phyloP scores from a whole-genome alignment of 2,888 invertebrate genomes.

The Synergus itoensis region DNA sequence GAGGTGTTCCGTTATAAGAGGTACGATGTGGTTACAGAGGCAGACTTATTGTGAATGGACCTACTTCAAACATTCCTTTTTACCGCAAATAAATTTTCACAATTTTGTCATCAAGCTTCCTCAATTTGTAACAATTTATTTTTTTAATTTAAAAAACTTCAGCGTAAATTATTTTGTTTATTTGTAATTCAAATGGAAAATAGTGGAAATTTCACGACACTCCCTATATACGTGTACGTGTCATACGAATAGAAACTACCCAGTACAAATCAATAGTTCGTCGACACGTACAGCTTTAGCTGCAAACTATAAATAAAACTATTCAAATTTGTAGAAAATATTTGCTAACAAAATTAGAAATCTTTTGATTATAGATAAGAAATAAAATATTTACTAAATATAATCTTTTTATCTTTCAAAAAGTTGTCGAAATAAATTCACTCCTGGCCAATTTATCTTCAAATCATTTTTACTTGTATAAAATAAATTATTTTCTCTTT shows the following conservation, averaged over 20 bases:
- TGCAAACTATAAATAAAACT: not conserved
- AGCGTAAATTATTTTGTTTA: not conserved
- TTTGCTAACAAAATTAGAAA: too few species aligned
- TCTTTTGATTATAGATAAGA: too few species aligned
- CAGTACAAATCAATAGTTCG: slow-evolving; percentile 70
- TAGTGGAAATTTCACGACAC: not conserved
- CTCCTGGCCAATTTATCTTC: not conserved
- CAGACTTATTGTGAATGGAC: not conserved
- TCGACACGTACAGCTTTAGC: slow-evolving; percentile 63
- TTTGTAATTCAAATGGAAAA: not conserved
- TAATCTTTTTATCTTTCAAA: too few species aligned
- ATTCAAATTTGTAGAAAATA: not conserved
- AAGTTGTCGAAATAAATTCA: not conserved
- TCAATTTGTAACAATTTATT: not conserved
- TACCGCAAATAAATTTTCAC: not conserved
- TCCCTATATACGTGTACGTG: not conserved
- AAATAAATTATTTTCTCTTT: not conserved
- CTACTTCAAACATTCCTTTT: not conserved
- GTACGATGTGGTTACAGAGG: slow-evolving; percentile 12
- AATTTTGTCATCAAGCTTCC: not conserved
- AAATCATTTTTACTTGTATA: not conserved
- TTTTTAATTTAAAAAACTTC: not conserved
- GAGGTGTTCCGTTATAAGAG: slow-evolving; percentile 55
- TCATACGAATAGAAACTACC: not conserved
- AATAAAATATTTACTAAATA: too few species aligned